Base-by-base conservation (phyloP, 2,797 vertebrate species). In the Aythya fuligula region DNA sequence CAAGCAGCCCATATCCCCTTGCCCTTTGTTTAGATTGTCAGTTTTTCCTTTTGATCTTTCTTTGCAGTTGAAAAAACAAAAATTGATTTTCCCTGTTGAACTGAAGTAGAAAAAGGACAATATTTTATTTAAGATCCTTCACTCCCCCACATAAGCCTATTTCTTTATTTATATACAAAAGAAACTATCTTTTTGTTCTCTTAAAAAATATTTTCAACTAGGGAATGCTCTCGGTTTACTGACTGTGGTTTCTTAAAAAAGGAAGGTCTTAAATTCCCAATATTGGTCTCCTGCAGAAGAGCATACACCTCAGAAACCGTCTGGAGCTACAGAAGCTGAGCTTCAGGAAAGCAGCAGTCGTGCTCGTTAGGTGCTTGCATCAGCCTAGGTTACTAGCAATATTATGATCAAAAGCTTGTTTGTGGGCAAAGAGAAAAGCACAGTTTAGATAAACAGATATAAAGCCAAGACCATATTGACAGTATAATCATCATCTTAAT, bases 81-180 rank as follows among this genome's bases (percentile, higher is more conserved):
- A 96, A 97, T 90, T 97, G 96, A 98, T 97, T 98, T 97, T 97
- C 97, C 96, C 93, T 95, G 84, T 61, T 95, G 96, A 97, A 94
- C 85, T 71, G 66, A 94, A 86, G 93, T 57, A 96, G 89, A 96
- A 94, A 87, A 96, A 83, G 79, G 89, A 96, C 85, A 84, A 97
- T 98, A 93, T 97, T 97, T 97, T 97, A 98, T 97, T 97, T 98
- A 97, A 96, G 92, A 96, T 91, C 84, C 81, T 94, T 96, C 87
- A 67, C 51, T 95, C 80, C 77, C 6, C 27, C 91, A 93, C 67
- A 94, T 95, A 97, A 95, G 79, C 66, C 61, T 53, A 92, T 94
- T 94, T 91, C 75, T 97, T 96, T 93, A 94, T 95, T 95, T 96
- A 95, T 71, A 96, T 45, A 97, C 76, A 97, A 97, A 97, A 95